Percentiles rank a stretch among this genome's conserved stretches.
phyloP scores from a whole-genome alignment of 2,113 vertebrate genomes.

The Delphinus delphis region DNA sequence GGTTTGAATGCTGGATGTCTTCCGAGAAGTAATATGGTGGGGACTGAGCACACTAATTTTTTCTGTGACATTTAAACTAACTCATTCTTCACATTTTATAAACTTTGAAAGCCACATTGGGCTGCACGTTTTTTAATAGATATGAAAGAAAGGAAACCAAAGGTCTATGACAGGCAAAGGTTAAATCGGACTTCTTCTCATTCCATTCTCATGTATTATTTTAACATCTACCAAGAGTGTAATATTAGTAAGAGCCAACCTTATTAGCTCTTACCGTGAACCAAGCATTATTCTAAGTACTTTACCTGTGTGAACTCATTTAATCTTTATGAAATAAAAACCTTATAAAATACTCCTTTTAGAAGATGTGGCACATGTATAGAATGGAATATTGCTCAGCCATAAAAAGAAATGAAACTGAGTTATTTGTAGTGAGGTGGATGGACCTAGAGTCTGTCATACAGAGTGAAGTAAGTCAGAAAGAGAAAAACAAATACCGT shows the following conservation, averaged over 20 bases:
- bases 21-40: not conserved
- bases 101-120: not conserved
- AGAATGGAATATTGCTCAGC: too few relatives aligned
- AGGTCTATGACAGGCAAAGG: not conserved
- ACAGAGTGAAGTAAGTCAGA: too few relatives aligned
- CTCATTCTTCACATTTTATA: not conserved
- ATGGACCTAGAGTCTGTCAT: too few relatives aligned
- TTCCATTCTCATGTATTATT: not conserved
- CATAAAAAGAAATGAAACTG: too few relatives aligned
- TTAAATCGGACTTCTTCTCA: not conserved
- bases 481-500: too few relatives aligned
- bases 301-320: not conserved
- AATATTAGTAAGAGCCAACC: not conserved
- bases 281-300: not conserved
- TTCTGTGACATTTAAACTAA: not conserved
- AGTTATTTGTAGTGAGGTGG: too few relatives aligned
- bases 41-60: not conserved
- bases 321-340: not conserved
- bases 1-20: not conserved
- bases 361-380: too few relatives aligned
- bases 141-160: not conserved
- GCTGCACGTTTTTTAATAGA: not conserved
- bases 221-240: not conserved
- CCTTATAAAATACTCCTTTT: not conserved
- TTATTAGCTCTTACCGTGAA: not conserved